Percentiles rank a stretch among this genome's conserved stretches.
Evolutionary conservation across 2,888 invertebrate genomes (phyloP).

Genomic region (Didymodactylos carnosus): DNA sequence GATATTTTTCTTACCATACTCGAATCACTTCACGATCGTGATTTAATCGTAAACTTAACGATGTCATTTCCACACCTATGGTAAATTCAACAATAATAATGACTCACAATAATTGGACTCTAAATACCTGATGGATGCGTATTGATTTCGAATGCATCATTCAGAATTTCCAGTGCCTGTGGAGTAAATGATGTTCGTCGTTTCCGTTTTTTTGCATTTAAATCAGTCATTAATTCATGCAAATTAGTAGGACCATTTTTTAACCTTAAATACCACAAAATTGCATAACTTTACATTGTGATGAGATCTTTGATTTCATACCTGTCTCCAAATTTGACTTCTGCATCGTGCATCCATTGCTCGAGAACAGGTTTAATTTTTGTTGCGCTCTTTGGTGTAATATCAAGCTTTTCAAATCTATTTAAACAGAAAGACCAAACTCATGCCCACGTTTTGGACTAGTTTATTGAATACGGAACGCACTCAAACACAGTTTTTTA

Average conservation of each 20-base stretch:
- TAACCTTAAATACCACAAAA: not conserved
- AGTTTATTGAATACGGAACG: too few relatives aligned
- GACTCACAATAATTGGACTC: not conserved
- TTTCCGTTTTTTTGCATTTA: conserved; percentile 68
- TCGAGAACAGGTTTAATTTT: conserved; percentile 96
- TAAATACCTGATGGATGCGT: conserved; percentile 88
- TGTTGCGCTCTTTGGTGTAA: conserved; percentile 95
- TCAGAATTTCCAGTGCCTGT: conserved; percentile 74
- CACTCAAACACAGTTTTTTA: too few relatives aligned
- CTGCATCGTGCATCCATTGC: conserved; percentile 95
- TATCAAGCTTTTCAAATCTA: conserved; percentile 89
- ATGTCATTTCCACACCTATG: conserved; percentile 81
- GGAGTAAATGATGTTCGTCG: conserved; percentile 88
- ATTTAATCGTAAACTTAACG: conserved; percentile 75
- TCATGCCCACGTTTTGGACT: too few relatives aligned
- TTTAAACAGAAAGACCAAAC: not conserved
- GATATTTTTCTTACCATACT: conserved; percentile 50
- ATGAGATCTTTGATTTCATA: not conserved
- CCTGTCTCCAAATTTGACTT: conserved; percentile 64
- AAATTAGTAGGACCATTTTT: conserved; percentile 40
- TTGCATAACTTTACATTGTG: not conserved
- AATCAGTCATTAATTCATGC: conserved; percentile 49
- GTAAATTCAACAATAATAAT: conserved; percentile 18
- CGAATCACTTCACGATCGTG: conserved; percentile 91
- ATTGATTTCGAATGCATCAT: conserved; percentile 82